Base-by-base conservation (phyloP, 2,113 vertebrate genomes). In the Drymodes brunneopygia region DNA sequence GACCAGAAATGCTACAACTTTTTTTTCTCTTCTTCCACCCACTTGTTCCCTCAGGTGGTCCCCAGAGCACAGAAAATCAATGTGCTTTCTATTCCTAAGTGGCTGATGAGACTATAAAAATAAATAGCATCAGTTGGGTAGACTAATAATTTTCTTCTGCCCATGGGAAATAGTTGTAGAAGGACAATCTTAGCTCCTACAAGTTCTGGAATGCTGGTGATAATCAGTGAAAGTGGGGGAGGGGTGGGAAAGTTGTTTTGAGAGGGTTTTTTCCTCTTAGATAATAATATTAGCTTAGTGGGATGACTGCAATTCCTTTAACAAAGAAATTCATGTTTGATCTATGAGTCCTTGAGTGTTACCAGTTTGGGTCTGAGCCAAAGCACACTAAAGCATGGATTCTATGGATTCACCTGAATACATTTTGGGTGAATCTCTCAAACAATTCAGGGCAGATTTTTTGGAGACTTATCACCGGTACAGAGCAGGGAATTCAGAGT, bases 81-180 rank as follows among this genome's bases (percentile, higher is more conserved):
- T 44, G 53, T 67, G 22, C 35, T 78, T 95, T 92, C 42, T 88
- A 19, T 72, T 84, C 80, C 22, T 79, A n/a, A 84, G 40, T 1
- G 2, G 25, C 35, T 71, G 61, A 74, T 91, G 45, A 72, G 28
- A 77, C 61, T 67, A 64, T 78, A 3, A 60, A 86, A 94, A 83
- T 47, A 83, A 71, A 71, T 81, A 54, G 13, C 51, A 64, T 66
- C 23, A 27, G 11, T 35, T 64, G 12, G 31, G 9, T n/a, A 67
- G 45, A 78, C 24, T 81, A 51, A 64, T 92, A 44, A 47, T 70
- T 88, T 90, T 86, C 22, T 88, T 88, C 27, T 86, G 50, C 20
- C 33, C 7, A 3, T 57, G 33, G 70, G 48, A 88, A 90, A 45
- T 38, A 19, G 15, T 29, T 79, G 28, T 51, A 57, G 69, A 90